These are phyloP conservation scores for Amorpha juglandis DNA, from an alignment of 2,888 invertebrate species.

Conservation along the genomic window DNA sequence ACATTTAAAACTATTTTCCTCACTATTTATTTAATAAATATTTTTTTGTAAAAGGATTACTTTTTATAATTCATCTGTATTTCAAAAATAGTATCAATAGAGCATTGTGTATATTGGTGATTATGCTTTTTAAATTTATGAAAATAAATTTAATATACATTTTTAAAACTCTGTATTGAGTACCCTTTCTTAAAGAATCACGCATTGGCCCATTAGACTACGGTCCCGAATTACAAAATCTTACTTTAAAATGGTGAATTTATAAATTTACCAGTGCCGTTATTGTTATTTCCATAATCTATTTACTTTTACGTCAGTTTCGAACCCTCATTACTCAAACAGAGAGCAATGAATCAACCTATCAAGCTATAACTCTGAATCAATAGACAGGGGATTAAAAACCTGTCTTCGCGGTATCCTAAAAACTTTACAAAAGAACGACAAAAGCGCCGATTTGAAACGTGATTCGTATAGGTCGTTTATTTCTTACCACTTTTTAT, in stretches of 20 bases:
- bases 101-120: too few relatives aligned
- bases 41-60: background rate
- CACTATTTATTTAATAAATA: background rate
- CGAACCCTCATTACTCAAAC: conserved; percentile 18
- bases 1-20: conserved; percentile 38
- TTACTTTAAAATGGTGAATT: background rate
- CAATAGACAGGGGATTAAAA: conserved; percentile 22
- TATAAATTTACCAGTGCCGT: background rate
- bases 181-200: too few relatives aligned
- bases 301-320: conserved; percentile 7
- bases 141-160: too few relatives aligned
- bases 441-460: conserved; percentile 2
- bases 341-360: conserved; percentile 16
- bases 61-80: too few relatives aligned
- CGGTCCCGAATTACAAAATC: background rate
- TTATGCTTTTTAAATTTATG: too few relatives aligned
- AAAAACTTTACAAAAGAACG: background rate
- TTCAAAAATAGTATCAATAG: too few relatives aligned
- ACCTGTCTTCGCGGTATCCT: conserved; percentile 6
- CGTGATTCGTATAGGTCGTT: background rate
- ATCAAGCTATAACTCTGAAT: conserved; percentile 13
- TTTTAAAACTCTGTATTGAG: too few relatives aligned
- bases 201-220: too few relatives aligned
- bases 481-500: conserved; percentile 2
- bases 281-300: conserved; percentile 9